These are phyloP conservation scores for Poeciliopsis paucimaculata DNA, from an alignment of 2,797 vertebrate genomes.

Conservation along the genomic window DNA sequence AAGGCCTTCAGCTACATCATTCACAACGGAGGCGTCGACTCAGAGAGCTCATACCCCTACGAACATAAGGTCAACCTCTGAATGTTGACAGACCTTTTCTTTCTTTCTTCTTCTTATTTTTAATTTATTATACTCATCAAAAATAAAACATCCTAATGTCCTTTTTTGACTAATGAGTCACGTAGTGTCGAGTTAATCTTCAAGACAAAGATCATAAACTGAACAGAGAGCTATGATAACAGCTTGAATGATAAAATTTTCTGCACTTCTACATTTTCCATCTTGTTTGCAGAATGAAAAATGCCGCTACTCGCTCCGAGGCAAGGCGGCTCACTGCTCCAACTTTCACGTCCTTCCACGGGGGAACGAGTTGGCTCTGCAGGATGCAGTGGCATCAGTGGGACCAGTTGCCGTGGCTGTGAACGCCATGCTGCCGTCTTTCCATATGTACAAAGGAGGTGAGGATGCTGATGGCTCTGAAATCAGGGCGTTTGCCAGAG, in stretches of 20 bases:
- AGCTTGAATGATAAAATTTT: neutral
- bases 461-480: constrained; percentile 4
- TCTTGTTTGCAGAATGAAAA: constrained; percentile 62
- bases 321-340: constrained; percentile 72
- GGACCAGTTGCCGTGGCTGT: constrained; percentile 79
- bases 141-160: neutral
- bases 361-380: constrained; percentile 72
- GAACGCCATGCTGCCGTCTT: constrained; percentile 71
- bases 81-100: neutral
- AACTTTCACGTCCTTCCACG: constrained; percentile 57
- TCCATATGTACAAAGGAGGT: constrained; percentile 82
- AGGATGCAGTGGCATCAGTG: constrained; percentile 64
- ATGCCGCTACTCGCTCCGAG: constrained; percentile 72
- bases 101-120: neutral
- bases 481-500: neutral
- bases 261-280: neutral
- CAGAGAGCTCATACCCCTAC: constrained; percentile 78
- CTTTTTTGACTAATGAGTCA: neutral
- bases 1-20: constrained; percentile 76
- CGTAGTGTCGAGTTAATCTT: neutral
- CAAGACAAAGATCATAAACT: no score
- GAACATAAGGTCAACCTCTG: constrained; percentile 65
- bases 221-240: neutral
- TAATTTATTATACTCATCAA: neutral
- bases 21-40: constrained; percentile 79